A percentile compares a stretch with the other conserved stretches of the same genome.
phyloP scores from a whole-genome alignment of 1,140 invertebrate genomes.

The Conus ventricosus region DNA sequence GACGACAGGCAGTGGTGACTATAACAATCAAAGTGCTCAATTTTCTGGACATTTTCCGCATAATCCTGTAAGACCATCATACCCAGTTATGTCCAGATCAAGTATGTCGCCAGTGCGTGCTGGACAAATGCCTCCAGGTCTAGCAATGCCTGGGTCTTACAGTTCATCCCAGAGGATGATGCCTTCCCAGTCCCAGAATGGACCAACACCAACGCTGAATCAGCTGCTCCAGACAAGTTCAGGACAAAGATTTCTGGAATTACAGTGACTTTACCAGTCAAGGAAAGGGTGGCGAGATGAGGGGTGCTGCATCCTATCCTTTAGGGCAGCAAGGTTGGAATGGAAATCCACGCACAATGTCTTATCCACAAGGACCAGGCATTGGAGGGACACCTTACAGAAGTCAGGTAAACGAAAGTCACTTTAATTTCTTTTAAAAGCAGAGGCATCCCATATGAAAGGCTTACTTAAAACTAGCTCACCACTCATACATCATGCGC shows the following conservation, averaged over 20 bases:
- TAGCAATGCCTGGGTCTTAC: conserved; percentile 55
- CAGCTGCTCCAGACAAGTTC: conserved; percentile 89
- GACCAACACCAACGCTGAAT: conserved; percentile 94
- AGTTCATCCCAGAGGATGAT: conserved; percentile 66
- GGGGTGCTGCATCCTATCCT: conserved; percentile 46
- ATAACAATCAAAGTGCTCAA: conserved; percentile 57
- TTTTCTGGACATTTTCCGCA: conserved; percentile 64
- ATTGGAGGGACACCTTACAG: conserved; percentile 50
- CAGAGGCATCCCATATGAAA: too few species aligned
- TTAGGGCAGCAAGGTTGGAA: conserved; percentile 59
- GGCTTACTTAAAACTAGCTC: too few species aligned
- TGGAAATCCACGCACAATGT: conserved; percentile 56
- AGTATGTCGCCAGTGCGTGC: conserved; percentile 56
- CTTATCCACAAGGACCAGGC: conserved; percentile 56
- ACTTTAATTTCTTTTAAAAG: too few species aligned
- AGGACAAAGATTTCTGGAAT: conserved; percentile 70
- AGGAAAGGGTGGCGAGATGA: conserved; percentile 59
- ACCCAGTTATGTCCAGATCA: conserved; percentile 54
- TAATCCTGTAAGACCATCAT: conserved; percentile 56
- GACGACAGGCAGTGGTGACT: conserved; percentile 62
- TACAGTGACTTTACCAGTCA: conserved; percentile 70
- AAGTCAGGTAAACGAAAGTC: conserved; percentile 54
- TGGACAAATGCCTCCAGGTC: conserved; percentile 53
- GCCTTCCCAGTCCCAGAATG: conserved; percentile 79
- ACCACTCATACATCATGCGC: too few species aligned